phyloP scores from a whole-genome alignment of 1,140 invertebrate species.

The Tenebrio molitor region DNA sequence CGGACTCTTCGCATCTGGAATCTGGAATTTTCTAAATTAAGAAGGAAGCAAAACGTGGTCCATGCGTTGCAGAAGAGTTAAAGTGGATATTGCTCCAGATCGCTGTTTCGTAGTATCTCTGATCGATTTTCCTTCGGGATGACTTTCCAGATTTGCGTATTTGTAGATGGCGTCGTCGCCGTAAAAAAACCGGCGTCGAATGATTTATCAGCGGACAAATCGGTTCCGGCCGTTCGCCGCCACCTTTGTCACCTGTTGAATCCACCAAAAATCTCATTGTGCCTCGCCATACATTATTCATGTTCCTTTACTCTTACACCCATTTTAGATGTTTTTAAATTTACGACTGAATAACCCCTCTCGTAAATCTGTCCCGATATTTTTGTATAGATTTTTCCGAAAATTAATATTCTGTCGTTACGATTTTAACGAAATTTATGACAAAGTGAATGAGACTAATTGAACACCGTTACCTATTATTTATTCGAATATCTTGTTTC shows the following conservation, averaged over 20 bases:
- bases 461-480: conserved; percentile 11
- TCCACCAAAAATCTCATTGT: conserved; percentile 34
- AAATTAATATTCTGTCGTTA: conserved; percentile 2
- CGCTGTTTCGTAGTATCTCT: no score
- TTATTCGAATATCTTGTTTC: conserved; percentile 27
- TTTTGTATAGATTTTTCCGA: neutral
- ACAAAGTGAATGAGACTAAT: conserved; percentile 2
- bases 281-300: conserved; percentile 23
- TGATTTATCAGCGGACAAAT: conserved; percentile 31
- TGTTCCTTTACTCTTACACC: conserved; percentile 14
- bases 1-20: no score
- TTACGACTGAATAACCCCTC: conserved; percentile 13
- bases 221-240: conserved; percentile 32
- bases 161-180: neutral
- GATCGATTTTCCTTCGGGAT: no score
- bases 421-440: neutral
- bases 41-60: no score
- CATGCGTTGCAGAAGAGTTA: no score
- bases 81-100: no score
- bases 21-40: no score
- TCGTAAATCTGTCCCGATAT: conserved; percentile 9
- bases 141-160: neutral
- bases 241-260: conserved; percentile 38
- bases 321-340: conserved; percentile 30
- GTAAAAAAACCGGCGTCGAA: conserved; percentile 5